Conservation (phyloP, 2,113 vertebrate species). For the Nipponia nippon region DNA sequence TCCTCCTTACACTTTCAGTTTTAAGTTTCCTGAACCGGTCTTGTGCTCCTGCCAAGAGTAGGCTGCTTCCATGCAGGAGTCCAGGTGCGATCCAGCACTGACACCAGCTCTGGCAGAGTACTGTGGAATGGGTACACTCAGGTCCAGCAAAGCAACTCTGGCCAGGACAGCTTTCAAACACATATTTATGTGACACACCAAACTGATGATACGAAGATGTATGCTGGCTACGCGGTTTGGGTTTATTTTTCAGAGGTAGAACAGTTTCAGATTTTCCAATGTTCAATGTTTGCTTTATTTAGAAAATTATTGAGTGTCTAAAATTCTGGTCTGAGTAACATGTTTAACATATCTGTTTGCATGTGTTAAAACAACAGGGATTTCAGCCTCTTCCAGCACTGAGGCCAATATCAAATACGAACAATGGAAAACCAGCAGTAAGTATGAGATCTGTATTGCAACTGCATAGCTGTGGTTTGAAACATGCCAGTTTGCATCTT, state of each 20-base stretch:
- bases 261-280: neutral
- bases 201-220: neutral
- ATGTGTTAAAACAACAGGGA: slow-evolving; percentile 46
- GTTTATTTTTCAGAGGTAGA: neutral
- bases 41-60: neutral
- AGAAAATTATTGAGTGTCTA: neutral
- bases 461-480: neutral
- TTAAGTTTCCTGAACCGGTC: neutral
- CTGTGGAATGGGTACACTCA: neutral
- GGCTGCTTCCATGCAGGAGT: neutral
- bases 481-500: neutral
- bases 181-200: neutral
- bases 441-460: slow-evolving; percentile 47
- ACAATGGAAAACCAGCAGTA: slow-evolving; percentile 67
- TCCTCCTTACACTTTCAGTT: neutral
- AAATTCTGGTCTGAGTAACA: neutral
- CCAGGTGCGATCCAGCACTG: accelerated
- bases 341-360: neutral
- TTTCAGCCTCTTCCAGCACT: slow-evolving; percentile 57
- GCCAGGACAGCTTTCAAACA: neutral
- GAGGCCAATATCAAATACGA: slow-evolving; percentile 24
- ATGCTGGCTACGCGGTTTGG: neutral
- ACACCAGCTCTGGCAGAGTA: neutral
- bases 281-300: neutral
- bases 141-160: neutral